Percentiles rank a stretch among this genome's conserved stretches.
Evolutionary conservation across 2,888 invertebrate species (phyloP).

Genomic region (Tenthredo mesomela): DNA sequence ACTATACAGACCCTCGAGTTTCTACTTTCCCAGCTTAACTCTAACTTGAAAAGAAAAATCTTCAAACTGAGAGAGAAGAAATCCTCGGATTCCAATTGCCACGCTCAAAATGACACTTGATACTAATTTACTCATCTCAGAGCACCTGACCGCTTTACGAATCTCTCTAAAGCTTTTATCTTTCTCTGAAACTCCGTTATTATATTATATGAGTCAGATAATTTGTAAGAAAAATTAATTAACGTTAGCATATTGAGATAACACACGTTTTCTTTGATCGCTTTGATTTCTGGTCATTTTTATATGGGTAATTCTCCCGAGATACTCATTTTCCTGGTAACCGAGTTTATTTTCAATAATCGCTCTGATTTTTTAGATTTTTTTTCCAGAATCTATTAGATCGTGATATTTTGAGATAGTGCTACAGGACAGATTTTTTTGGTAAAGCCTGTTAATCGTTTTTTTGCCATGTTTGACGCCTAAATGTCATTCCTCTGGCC

Average conservation of each 20-base stretch:
- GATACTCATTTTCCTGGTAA: no score
- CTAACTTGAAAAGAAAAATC: background rate
- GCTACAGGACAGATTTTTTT: no score
- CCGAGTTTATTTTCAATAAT: no score
- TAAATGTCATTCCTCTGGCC: no score
- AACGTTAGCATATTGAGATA: background rate
- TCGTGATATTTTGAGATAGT: no score
- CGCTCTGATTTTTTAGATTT: no score
- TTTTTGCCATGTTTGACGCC: no score
- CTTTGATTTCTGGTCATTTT: no score
- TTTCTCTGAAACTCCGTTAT: background rate
- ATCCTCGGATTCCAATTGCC: background rate
- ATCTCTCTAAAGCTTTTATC: background rate
- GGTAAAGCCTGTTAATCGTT: no score
- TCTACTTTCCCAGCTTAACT: background rate
- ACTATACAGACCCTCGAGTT: background rate
- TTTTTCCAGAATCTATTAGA: no score
- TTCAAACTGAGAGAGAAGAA: background rate
- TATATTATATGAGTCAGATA: background rate
- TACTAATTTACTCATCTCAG: background rate
- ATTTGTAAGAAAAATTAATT: background rate
- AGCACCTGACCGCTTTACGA: background rate
- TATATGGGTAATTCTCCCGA: no score
- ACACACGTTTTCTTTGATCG: no score
- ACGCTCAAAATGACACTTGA: background rate